Base-by-base conservation (phyloP, 2,113 vertebrate genomes). In the Corythornis madagascariensis region DNA sequence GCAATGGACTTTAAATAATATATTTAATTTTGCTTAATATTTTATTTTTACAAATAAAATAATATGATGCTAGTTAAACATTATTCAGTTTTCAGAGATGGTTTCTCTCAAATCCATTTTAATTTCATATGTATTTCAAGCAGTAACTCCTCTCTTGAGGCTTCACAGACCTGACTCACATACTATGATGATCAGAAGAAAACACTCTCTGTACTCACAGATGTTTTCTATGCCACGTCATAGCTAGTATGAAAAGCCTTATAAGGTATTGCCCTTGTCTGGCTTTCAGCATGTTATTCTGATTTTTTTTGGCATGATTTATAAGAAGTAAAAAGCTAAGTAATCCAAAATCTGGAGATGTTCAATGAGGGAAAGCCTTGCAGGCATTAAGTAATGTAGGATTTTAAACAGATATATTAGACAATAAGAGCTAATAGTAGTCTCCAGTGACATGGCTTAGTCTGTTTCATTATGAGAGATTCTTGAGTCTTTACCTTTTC, bases 221-320 rank as follows among this genome's bases (percentile, higher is more conserved):
- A 82, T 90, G 85, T 78, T 82, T 70, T 86, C 74, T 70, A 69
- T 60, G 88, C 92, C 75, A 91, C 33, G 45, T 38, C 29, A 6
- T 38, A 91, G 69, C 75, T 43, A 67, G 26, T 90, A 60, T 43
- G 29, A 86, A 95, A 94, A 74, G 66, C 96, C 95, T 95, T 96
- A 93, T 93, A 96, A 86, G 93, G 95, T 31, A 84, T 43, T 72
- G 38, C 56, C 33, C 70, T 92, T 64, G 33, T 43, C 79, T 83
- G 45, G 38, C 66, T 55, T 67, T 48, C 57, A 64, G 26, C 33
- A 18, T 19, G 52, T 83, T 84, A 69, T 56, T 89, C 38, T 47
- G 40, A 48, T 31, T 38, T 8, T 33, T 59, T 53, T 78, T 86
- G 47, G 29, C n/a, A 28, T 73, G 64, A 82, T 55, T 50, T 88